phyloP scores from a whole-genome alignment of 1,140 invertebrate genomes.

The Drosophila cardini region DNA sequence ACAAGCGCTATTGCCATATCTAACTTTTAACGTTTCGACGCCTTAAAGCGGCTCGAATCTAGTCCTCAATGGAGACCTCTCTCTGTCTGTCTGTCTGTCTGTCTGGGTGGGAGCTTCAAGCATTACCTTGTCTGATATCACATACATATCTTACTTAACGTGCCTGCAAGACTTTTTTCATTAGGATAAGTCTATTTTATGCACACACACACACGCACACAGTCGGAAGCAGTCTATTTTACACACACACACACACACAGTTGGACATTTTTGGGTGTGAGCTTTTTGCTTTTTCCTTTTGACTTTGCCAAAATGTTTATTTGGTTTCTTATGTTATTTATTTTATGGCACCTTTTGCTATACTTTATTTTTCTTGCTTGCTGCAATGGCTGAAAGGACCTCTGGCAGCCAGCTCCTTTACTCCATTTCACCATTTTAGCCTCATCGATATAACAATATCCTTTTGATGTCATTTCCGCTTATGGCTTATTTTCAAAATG shows the following conservation, averaged over 20 bases:
- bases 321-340: slow-evolving; percentile 82
- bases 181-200: slow-evolving; percentile 84
- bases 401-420: not conserved
- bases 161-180: slow-evolving; percentile 82
- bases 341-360: slow-evolving; percentile 82
- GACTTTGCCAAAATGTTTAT: slow-evolving; percentile 78
- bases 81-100: too few species aligned
- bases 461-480: slow-evolving; percentile 83
- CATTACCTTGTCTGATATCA: slow-evolving; percentile 51
- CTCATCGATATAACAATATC: slow-evolving; percentile 83
- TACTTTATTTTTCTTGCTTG: slow-evolving; percentile 76
- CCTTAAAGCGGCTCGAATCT: slow-evolving; percentile 52
- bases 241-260: slow-evolving; percentile 17
- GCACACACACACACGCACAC: slow-evolving; percentile 52
- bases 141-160: slow-evolving; percentile 82
- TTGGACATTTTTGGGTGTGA: slow-evolving; percentile 37
- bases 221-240: slow-evolving; percentile 22
- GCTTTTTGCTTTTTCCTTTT: slow-evolving; percentile 36
- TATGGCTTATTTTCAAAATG: slow-evolving; percentile 83
- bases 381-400: slow-evolving; percentile 34
- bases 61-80: slow-evolving; percentile 3
- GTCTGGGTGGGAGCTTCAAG: slow-evolving; percentile 2
- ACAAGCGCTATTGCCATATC: slow-evolving; percentile 66
- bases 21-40: slow-evolving; percentile 82
- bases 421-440: not conserved